Conservation (phyloP, 2,113 vertebrate genomes). For the Corythaixoides concolor region DNA sequence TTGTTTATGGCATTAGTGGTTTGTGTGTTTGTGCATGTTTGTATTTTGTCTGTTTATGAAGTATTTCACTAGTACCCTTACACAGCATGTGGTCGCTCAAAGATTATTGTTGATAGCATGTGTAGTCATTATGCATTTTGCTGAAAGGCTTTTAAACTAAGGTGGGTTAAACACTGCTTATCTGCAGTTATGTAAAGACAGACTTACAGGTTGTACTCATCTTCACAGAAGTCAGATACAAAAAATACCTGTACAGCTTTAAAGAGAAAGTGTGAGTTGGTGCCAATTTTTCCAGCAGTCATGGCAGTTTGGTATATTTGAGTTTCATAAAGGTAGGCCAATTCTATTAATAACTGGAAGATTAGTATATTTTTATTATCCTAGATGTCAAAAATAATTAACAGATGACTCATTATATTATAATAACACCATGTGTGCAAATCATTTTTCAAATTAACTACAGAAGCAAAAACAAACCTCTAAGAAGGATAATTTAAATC, state of each 20-base stretch:
- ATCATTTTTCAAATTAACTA: not conserved
- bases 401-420: slow-evolving; percentile 27
- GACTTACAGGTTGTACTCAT: not conserved
- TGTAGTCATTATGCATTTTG: slow-evolving; percentile 1
- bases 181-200: not conserved
- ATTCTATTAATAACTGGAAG: slow-evolving; percentile 38
- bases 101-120: not conserved
- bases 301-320: not conserved
- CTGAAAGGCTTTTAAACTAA: slow-evolving; percentile 29
- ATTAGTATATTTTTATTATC: slow-evolving; percentile 33
- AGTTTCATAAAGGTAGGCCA: not conserved
- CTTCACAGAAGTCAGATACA: not conserved
- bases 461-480: not conserved
- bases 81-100: slow-evolving; percentile 36
- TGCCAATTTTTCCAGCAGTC: slow-evolving; percentile 8
- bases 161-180: not conserved
- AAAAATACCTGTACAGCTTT: not conserved
- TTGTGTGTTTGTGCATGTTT: slow-evolving; percentile 61
- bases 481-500: not conserved
- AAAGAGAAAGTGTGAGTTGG: not conserved
- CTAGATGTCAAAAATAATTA: slow-evolving; percentile 46
- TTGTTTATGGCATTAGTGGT: slow-evolving; percentile 63
- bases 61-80: slow-evolving; percentile 37
- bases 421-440: slow-evolving; percentile 9
- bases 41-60: slow-evolving; percentile 54